A percentile compares a stretch with the other conserved stretches of the same genome.
These are phyloP conservation scores for Chloroceryle inda DNA, from an alignment of 2,797 vertebrate species.

Conservation along the genomic window DNA sequence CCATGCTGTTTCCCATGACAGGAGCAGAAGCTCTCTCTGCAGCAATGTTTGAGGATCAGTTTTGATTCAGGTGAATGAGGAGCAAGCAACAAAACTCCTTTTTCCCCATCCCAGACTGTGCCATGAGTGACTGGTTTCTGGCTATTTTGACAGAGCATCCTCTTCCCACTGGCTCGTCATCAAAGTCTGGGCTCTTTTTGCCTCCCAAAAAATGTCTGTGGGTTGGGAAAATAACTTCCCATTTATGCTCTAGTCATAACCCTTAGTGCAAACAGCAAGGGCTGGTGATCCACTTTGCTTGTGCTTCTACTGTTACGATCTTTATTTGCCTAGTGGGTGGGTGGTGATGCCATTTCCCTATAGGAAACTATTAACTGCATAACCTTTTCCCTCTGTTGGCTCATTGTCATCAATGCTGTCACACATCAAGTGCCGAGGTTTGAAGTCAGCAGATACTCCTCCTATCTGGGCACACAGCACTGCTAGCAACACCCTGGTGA, in stretches of 20 bases:
- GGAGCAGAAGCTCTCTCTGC: background rate
- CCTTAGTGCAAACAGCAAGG: background rate
- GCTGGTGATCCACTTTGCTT: background rate
- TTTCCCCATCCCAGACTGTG: background rate
- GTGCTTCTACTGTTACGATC: background rate
- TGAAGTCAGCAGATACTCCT: constrained; percentile 17
- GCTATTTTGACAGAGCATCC: background rate
- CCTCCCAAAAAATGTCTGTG: background rate
- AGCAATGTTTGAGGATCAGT: background rate
- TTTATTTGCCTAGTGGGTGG: constrained; percentile 51
- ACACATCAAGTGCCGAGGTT: background rate
- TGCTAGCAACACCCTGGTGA: background rate
- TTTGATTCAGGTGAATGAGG: background rate
- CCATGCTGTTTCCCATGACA: background rate
- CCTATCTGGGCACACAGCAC: background rate
- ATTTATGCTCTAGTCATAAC: background rate
- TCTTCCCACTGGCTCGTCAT: background rate
- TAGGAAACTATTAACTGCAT: constrained; percentile 31
- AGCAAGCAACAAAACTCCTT: background rate
- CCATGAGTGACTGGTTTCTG: background rate
- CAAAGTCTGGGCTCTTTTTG: background rate
- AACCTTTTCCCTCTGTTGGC: constrained; percentile 17
- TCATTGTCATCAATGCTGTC: background rate
- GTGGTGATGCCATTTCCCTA: constrained; percentile 23
- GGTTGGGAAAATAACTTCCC: background rate